Evolutionary conservation across 1,140 invertebrate species (phyloP).

Genomic region (Homalodisca vitripennis): DNA sequence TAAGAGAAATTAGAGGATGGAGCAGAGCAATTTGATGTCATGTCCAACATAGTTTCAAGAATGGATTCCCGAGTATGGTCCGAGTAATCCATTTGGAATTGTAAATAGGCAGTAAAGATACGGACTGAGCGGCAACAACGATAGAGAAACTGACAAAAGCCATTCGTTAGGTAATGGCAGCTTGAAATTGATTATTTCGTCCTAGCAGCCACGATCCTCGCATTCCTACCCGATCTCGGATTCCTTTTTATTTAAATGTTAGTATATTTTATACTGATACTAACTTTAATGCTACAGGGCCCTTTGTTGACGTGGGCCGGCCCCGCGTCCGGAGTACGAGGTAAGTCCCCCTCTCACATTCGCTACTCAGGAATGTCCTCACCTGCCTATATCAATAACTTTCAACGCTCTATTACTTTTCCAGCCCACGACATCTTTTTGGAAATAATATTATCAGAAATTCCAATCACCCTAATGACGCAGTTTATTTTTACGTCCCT

Average conservation of each 20-base stretch:
- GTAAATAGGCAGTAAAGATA: background rate
- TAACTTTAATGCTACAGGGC: background rate
- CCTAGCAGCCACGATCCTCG: background rate
- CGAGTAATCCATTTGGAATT: background rate
- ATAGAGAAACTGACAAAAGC: background rate
- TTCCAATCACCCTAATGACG: slow-evolving; percentile 1
- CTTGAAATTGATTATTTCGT: slow-evolving; percentile 14
- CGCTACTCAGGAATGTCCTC: background rate
- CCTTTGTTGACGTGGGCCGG: no score
- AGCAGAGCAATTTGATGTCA: no score
- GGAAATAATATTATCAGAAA: slow-evolving; percentile 13
- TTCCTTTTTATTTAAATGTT: slow-evolving; percentile 19
- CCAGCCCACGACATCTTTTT: background rate
- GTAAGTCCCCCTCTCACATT: no score
- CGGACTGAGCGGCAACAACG: background rate
- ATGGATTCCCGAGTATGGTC: no score
- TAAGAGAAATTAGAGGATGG: no score
- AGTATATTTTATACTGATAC: slow-evolving; percentile 20
- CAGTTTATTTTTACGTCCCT: no score
- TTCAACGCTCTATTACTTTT: background rate
- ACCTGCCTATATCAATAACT: slow-evolving; percentile 7
- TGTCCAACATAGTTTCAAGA: no score
- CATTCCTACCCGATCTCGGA: slow-evolving; percentile 4
- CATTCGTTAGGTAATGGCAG: slow-evolving; percentile 14
- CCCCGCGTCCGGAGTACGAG: no score